Conservation (phyloP, 2,797 vertebrate species). For the Acanthopagrus latus region DNA sequence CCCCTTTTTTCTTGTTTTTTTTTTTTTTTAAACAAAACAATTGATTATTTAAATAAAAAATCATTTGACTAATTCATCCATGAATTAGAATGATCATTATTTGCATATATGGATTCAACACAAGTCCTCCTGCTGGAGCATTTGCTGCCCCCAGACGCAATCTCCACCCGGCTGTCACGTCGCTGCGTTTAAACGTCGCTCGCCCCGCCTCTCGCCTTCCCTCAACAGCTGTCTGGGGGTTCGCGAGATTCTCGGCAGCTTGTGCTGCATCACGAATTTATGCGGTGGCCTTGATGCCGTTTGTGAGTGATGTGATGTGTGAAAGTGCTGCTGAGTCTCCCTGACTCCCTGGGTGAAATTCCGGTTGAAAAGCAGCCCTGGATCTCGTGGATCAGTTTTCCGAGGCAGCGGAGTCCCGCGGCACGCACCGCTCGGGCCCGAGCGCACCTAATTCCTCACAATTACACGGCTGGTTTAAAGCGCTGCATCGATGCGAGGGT, state of each 20-base stretch:
- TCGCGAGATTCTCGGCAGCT: neutral
- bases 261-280: neutral
- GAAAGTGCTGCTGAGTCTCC: neutral
- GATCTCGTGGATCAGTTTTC: neutral
- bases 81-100: neutral
- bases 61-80: neutral
- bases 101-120: too few species aligned
- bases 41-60: too few species aligned
- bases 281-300: neutral
- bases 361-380: neutral
- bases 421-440: neutral
- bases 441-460: slow-evolving; percentile 30
- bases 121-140: neutral
- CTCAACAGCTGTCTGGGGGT: neutral
- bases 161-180: slow-evolving; percentile 4
- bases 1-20: too few species aligned
- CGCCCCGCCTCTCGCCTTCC: neutral
- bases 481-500: slow-evolving; percentile 7
- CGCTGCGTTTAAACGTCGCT: neutral
- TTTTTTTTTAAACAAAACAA: too few species aligned
- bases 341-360: neutral
- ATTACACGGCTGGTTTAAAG: slow-evolving; percentile 26
- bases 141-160: neutral
- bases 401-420: neutral
- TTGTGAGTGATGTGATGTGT: neutral